Base-by-base conservation (phyloP, 2,113 vertebrate species). In the Nanger granti region DNA sequence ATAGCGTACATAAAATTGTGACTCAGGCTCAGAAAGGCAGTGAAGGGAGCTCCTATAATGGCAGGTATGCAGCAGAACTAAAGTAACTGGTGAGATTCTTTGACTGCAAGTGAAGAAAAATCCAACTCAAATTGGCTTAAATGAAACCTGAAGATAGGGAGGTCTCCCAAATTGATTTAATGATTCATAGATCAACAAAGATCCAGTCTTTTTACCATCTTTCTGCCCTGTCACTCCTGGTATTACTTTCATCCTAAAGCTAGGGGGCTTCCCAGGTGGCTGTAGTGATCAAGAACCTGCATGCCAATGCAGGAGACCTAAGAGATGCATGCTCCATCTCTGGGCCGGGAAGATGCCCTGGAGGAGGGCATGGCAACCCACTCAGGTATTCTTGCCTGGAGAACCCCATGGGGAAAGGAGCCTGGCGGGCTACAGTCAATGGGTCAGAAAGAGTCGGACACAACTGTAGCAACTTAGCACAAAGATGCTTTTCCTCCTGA, bases 1-100 rank as follows among this genome's bases (percentile, higher is more conserved):
- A 6, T 2, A 1, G 24, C 2, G 2, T 52, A 15, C 24, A 6
- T 26, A 1, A 29, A 89, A 88, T 20, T 6, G 4, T 54, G n/a
- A 79, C 37, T 60, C n/a, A 6, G 22, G 20, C 26, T 89, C 88
- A 66, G 54, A 64, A 91, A 82, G 34, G 83, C 76, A 83, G 24
- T 88, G 34, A 34, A 10, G 4, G 8, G 7, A 49, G 26, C 14
- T 28, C 10, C 7, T 69, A 18, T 20, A 26, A 47, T 5, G 37
- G n/a, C 59, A 26, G 12, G 14, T 20, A 4, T 66, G 57, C 28
- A 55, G 73, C n/a, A 54, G 57, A 93, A 24, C 44, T 4, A 8
- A 57, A 11, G 4, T 29, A 73, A 29, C 34, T 60, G 15, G 62
- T 24, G 52, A 92, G 26, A 87, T 24, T 82, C 47, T 66, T 76